A percentile compares a stretch with the other conserved stretches of the same genome.
Evolutionary conservation across 2,888 invertebrate species (phyloP).

Genomic region (Scaptomyza parva): DNA sequence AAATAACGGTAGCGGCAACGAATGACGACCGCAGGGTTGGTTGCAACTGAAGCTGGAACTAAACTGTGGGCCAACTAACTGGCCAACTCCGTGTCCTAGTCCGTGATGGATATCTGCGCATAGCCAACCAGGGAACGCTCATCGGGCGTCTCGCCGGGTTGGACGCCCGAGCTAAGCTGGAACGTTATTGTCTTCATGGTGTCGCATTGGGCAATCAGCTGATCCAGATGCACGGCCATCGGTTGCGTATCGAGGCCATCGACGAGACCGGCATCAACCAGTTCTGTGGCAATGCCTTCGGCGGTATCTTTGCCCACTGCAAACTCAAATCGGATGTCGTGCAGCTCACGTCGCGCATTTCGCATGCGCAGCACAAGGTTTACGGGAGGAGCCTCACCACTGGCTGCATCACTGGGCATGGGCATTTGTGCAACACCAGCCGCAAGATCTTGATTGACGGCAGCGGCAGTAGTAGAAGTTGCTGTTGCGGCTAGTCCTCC

Average conservation of each 20-base stretch:
- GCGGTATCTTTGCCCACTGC: constrained; percentile 94
- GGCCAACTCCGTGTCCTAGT: constrained; percentile 86
- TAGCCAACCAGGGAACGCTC: constrained; percentile 98
- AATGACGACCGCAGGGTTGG: constrained; percentile 10
- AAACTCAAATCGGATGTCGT: constrained; percentile 99
- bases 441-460: constrained; percentile 56
- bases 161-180: constrained; percentile 91
- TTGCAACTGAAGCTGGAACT: constrained; percentile 10
- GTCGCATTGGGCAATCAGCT: constrained; percentile 91
- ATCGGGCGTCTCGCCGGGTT: constrained; percentile 93
- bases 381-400: constrained; percentile 86
- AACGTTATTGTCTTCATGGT: constrained; percentile 92
- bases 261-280: constrained; percentile 97
- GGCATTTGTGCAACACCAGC: constrained; percentile 67
- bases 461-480: constrained; percentile 47
- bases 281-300: constrained; percentile 96
- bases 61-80: constrained; percentile 29
- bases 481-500: background rate
- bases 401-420: constrained; percentile 54
- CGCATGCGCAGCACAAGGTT: constrained; percentile 96
- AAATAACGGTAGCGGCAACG: constrained; percentile 18
- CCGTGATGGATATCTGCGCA: constrained; percentile 98
- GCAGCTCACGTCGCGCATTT: constrained; percentile 95
- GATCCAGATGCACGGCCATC: constrained; percentile 97
- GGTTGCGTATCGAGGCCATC: constrained; percentile 95